Conservation (phyloP, 2,888 invertebrate genomes). For the Hirtodrosophila cameraria region DNA sequence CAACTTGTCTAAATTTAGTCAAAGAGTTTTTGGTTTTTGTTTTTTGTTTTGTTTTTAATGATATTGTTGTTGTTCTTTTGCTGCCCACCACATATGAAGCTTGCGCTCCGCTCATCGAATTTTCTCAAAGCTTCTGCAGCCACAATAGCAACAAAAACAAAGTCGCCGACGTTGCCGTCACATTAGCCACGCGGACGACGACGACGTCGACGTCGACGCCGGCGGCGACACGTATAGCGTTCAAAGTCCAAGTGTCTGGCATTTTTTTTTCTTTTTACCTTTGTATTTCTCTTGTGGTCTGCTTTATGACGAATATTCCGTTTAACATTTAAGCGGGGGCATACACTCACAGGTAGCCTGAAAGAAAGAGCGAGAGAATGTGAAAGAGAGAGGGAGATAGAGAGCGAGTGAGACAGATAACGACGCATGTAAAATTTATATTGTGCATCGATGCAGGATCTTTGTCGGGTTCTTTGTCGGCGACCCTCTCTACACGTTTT, state of each 20-base stretch:
- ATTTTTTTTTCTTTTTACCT: conserved; percentile 9
- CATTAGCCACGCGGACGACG: conserved; percentile 51
- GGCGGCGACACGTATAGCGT: conserved; percentile 52
- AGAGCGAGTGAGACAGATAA: background rate
- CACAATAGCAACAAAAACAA: too few species aligned
- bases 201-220: conserved; percentile 43
- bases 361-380: too few species aligned
- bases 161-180: conserved; percentile 22
- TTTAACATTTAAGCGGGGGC: conserved; percentile 29
- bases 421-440: background rate
- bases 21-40: too few species aligned
- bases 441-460: conserved; percentile 11
- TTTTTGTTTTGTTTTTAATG: conserved; percentile 31
- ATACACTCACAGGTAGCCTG: background rate
- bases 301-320: conserved; percentile 51
- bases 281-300: conserved; percentile 41
- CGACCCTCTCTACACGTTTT: too few species aligned
- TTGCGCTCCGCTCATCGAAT: conserved; percentile 45
- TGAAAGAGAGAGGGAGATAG: background rate
- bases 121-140: conserved; percentile 43
- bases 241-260: conserved; percentile 67
- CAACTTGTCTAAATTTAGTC: conserved; percentile 63
- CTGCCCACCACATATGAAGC: conserved; percentile 28
- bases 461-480: background rate
- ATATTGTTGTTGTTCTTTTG: conserved; percentile 12